Conservation (phyloP, 2,113 vertebrate genomes). For the Upupa epops region DNA sequence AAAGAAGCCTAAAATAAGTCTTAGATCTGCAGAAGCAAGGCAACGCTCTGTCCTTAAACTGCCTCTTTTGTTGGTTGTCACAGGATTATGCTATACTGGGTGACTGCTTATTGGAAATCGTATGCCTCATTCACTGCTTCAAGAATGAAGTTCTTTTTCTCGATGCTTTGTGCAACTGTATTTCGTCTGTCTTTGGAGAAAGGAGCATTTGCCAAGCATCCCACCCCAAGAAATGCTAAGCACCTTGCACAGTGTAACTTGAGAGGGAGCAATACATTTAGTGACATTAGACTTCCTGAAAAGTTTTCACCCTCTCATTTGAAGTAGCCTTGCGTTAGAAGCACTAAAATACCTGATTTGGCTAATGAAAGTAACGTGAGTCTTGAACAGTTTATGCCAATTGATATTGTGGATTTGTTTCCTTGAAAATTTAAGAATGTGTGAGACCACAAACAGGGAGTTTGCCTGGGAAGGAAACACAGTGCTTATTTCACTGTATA, state of each 20-base stretch:
- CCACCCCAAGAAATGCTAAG: not conserved
- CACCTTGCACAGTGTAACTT: not conserved
- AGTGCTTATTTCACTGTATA: not conserved
- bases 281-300: not conserved
- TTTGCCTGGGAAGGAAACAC: not conserved
- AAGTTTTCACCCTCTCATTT: fast-evolving
- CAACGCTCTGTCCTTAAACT: slow-evolving; percentile 26
- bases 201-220: not conserved
- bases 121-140: not conserved
- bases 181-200: not conserved
- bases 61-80: slow-evolving; percentile 30
- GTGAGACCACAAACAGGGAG: fast-evolving
- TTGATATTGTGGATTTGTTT: not conserved
- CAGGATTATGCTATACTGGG: not conserved
- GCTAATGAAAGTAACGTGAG: not conserved
- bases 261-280: not conserved
- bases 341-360: not conserved
- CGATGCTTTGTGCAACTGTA: not conserved
- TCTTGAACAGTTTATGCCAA: not conserved
- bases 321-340: not conserved
- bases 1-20: slow-evolving; percentile 51
- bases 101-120: slow-evolving; percentile 15
- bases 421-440: not conserved
- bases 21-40: slow-evolving; percentile 37
- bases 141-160: slow-evolving; percentile 14